These are phyloP conservation scores for Hoplostethus atlanticus DNA, from an alignment of 2,797 vertebrate genomes.

Conservation along the genomic window DNA sequence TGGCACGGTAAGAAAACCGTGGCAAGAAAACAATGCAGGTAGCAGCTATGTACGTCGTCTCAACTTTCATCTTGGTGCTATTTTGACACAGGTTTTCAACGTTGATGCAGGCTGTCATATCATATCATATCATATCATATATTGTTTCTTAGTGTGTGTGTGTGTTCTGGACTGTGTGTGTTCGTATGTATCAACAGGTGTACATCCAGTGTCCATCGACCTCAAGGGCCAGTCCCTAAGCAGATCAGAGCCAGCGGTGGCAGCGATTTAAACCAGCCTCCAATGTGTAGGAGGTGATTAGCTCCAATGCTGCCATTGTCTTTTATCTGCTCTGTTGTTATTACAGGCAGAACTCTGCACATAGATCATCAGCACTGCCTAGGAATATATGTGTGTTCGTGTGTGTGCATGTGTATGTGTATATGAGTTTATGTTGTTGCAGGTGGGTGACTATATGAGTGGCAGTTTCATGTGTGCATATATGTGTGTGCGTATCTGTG, in stretches of 20 bases:
- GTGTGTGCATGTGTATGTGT: constrained; percentile 10
- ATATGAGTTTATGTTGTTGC: constrained; percentile 8
- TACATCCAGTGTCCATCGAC: background rate
- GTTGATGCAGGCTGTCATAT: no score
- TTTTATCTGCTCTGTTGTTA: constrained; percentile 55
- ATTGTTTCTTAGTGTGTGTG: no score
- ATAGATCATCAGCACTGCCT: background rate
- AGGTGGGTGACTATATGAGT: constrained; percentile 16
- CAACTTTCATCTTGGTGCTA: background rate
- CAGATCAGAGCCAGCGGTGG: constrained; percentile 46
- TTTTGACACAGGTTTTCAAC: no score
- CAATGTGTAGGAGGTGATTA: constrained; percentile 57
- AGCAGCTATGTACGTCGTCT: background rate
- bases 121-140: no score
- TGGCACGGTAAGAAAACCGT: no score
- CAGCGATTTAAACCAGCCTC: constrained; percentile 44
- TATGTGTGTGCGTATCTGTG: constrained; percentile 9
- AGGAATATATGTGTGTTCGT: background rate
- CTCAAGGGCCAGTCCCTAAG: background rate
- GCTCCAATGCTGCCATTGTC: constrained; percentile 45
- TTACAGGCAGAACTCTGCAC: constrained; percentile 26
- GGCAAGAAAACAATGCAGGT: no score
- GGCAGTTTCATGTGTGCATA: background rate
- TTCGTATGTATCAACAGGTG: background rate
- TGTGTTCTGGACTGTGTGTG: no score